Evolutionary conservation across 1,140 invertebrate genomes (phyloP).

Genomic region (Scaptomyza graminum): DNA sequence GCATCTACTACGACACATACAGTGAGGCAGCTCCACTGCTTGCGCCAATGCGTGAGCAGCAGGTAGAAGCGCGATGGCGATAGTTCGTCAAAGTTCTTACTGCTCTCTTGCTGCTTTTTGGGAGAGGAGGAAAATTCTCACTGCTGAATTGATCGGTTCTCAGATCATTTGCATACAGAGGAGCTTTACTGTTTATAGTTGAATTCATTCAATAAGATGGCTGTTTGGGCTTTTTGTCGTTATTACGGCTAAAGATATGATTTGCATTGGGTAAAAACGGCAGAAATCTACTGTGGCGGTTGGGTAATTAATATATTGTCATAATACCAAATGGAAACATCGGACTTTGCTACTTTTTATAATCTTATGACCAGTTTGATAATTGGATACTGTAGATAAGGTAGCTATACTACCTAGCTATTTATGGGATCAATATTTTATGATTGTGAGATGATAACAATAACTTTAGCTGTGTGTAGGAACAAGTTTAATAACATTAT

Average conservation of each 20-base stretch:
- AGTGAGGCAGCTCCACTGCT: conserved; percentile 27
- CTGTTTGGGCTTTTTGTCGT: not conserved
- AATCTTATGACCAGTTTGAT: conserved; percentile 31
- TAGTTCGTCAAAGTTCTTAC: conserved; percentile 35
- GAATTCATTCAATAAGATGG: not conserved
- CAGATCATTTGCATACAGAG: conserved; percentile 12
- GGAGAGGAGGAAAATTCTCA: conserved; percentile 18
- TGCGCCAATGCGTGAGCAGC: conserved; percentile 7
- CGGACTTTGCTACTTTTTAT: conserved; percentile 29
- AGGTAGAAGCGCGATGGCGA: conserved; percentile 28
- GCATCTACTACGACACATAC: conserved; percentile 5
- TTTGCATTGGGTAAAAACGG: not conserved
- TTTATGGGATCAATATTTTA: conserved; percentile 24
- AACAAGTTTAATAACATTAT: not conserved
- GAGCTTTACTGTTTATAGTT: conserved; percentile 15
- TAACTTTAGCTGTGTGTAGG: conserved; percentile 3
- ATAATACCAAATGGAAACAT: not conserved
- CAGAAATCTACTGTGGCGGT: no score
- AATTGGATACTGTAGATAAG: conserved; percentile 43
- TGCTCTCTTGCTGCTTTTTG: not conserved
- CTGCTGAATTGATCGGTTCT: conserved; percentile 36
- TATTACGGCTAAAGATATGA: not conserved
- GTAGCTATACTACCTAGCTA: conserved; percentile 10
- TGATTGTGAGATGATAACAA: conserved; percentile 29
- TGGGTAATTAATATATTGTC: conserved; percentile 4